Evolutionary conservation across 1,140 invertebrate species (phyloP), one percentile per base, ranked within the genome.

Genomic region (Tribolium madens): DNA sequence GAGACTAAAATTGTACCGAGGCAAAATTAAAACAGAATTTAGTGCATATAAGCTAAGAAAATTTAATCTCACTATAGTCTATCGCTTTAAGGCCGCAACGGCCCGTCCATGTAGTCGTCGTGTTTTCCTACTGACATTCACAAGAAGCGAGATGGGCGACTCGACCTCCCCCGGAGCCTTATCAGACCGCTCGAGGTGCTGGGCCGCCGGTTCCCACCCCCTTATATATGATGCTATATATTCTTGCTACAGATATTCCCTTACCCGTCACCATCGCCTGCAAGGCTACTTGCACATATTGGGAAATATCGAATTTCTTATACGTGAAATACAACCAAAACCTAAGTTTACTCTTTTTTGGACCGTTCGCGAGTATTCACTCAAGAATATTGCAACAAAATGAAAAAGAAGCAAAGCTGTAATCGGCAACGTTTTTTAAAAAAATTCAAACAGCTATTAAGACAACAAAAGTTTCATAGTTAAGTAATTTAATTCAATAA

Each of bases 161-260:
- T 42, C 50, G 12, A 75, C 73, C 75, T 53, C 50, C 75, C 75
- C 75, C 53, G 75, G 75, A 76, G 75, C 68, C 75, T 76, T 76
- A 76, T 76, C 75, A 76, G 75, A 72, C 64, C 75, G 69, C 75
- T 68, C 68, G 75, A 76, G 75, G 75, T 64, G 75, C 64, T 76
- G 75, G 75, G 75, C 50, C 31, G 75, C 50, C 75, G 47, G 69
- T 76, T 76, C 75, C 52, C 75, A 76, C 75, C 75, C 75, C 75
- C 68, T 76, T 76, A 75, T 75, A 75, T 75, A 75, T 75, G 73
- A 75, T 75, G 73, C 73, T 68, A 68, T 75, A 75, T 75, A 75
- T 75, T 68, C 73, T 68, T 46, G 73, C 52, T 75, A 69, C 33
- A 75, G 53, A 75, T 75, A 75, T 64, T 75, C 52, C 46, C 53